These are phyloP conservation scores for Acrossocheilus wenchowensis DNA, from an alignment of 2,797 vertebrate species.

Conservation along the genomic window DNA sequence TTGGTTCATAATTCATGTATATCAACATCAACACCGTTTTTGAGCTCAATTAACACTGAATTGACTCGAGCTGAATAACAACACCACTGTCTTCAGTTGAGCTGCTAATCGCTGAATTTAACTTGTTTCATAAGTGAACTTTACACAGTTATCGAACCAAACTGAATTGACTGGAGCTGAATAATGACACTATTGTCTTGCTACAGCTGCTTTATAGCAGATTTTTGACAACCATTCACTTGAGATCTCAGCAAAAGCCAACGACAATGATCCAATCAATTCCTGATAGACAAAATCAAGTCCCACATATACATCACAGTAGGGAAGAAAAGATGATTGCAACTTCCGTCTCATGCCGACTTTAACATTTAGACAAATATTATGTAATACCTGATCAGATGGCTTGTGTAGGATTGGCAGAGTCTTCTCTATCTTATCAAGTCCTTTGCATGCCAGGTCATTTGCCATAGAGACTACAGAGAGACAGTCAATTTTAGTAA, in stretches of 20 bases:
- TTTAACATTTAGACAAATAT: background rate
- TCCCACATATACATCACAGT: background rate
- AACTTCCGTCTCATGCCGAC: background rate
- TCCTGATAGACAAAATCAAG: background rate
- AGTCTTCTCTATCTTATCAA: slow-evolving; percentile 88
- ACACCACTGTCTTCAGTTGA: background rate
- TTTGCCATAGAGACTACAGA: slow-evolving; percentile 86
- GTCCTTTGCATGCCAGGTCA: slow-evolving; percentile 86
- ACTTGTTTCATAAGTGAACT: background rate
- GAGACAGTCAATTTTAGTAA: background rate
- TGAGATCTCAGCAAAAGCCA: background rate
- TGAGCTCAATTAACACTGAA: background rate
- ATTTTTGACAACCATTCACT: background rate
- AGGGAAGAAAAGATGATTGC: background rate
- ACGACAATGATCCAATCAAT: background rate
- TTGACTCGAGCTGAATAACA: background rate
- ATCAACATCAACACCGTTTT: background rate
- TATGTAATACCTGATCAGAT: slow-evolving; percentile 80
- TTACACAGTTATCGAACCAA: background rate
- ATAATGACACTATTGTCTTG: background rate
- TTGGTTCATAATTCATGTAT: background rate
- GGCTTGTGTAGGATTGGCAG: slow-evolving; percentile 87
- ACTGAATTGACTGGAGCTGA: background rate
- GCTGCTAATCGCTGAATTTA: background rate
- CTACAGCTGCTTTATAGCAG: background rate